Percentiles rank a stretch among this genome's conserved stretches.
Evolutionary conservation across 2,888 invertebrate genomes (phyloP).

Genomic region (Choreutis nemorana): DNA sequence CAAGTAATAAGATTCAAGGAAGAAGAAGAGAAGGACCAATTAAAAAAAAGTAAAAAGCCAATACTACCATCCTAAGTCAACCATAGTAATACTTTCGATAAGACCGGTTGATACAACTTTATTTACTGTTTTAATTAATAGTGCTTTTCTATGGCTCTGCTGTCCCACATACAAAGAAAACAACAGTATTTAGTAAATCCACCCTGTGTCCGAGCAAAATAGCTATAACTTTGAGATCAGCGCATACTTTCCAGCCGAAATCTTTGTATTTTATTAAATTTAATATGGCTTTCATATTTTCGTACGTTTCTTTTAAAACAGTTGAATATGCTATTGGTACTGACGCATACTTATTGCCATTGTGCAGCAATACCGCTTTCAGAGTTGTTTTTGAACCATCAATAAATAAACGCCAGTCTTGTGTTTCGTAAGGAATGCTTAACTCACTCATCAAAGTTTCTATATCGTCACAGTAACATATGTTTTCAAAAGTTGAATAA

Average conservation of each 20-base stretch:
- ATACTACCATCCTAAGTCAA: no score
- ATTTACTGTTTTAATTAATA: constrained; percentile 4
- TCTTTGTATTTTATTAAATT: constrained; percentile 4
- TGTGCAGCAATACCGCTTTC: constrained; percentile 5
- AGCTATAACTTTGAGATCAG: constrained; percentile 5
- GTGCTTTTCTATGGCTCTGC: constrained; percentile 7
- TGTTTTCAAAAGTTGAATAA: constrained; percentile 3
- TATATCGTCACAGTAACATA: constrained; percentile 5
- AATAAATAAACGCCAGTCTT: constrained; percentile 6
- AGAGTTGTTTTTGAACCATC: constrained; percentile 6
- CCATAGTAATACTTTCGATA: no score
- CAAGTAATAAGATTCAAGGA: no score
- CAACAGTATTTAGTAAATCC: constrained; percentile 7
- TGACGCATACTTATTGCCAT: constrained; percentile 6
- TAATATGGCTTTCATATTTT: constrained; percentile 5
- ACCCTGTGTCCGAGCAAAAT: constrained; percentile 6
- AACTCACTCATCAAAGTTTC: constrained; percentile 3
- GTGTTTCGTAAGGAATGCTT: constrained; percentile 2
- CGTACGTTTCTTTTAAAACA: constrained; percentile 5
- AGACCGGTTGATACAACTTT: no score
- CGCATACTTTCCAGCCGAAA: constrained; percentile 6
- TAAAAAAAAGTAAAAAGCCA: no score
- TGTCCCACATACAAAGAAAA: constrained; percentile 8
- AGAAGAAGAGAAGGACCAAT: no score
- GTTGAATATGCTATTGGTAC: constrained; percentile 3